A percentile compares a stretch with the other conserved stretches of the same genome.
These are phyloP conservation scores for Nasua narica DNA, from an alignment of 2,797 vertebrate species.

Conservation along the genomic window DNA sequence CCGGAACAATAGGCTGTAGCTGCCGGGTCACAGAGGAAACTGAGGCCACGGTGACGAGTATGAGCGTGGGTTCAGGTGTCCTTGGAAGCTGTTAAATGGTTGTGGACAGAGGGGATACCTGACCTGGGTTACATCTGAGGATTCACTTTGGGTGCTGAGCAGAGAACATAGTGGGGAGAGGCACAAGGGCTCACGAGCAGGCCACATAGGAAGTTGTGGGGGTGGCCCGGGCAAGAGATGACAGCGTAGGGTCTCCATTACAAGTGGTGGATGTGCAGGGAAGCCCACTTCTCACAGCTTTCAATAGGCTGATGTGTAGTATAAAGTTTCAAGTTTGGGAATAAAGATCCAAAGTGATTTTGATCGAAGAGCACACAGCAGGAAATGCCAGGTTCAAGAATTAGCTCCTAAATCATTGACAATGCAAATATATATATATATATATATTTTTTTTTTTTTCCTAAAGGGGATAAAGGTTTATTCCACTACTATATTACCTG, in stretches of 20 bases:
- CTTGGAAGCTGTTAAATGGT: neutral
- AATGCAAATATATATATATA: neutral
- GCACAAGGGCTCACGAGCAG: neutral
- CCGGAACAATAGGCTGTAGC: neutral
- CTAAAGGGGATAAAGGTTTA: neutral
- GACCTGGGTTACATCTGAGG: neutral
- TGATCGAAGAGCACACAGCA: neutral
- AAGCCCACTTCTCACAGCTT: neutral
- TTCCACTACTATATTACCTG: neutral
- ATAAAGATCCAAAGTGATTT: neutral
- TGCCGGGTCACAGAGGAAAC: neutral
- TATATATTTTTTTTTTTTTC: constrained; percentile 40
- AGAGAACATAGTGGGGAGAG: neutral
- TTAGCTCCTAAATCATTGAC: neutral
- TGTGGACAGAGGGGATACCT: neutral
- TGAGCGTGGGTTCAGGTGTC: neutral
- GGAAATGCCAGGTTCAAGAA: neutral
- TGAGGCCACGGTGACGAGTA: no score
- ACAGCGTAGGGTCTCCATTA: neutral
- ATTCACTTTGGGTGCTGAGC: neutral
- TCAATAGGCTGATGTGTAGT: neutral
- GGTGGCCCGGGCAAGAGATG: neutral
- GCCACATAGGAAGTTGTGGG: neutral
- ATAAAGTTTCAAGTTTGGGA: neutral
- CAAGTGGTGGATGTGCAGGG: neutral